Base-by-base conservation (phyloP, 2,888 invertebrate genomes). In the Drosophila seclusa region DNA sequence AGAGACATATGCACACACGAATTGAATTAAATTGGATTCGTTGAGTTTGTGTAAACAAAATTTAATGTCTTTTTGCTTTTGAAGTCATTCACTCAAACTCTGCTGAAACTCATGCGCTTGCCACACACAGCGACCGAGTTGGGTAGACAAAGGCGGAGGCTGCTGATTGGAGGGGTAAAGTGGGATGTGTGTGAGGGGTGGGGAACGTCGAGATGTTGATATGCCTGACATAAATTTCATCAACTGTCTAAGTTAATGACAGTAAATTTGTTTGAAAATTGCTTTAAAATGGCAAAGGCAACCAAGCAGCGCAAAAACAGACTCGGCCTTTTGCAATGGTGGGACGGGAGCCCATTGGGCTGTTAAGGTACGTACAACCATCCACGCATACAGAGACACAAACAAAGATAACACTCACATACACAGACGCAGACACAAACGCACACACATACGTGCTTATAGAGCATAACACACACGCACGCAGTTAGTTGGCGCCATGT, bases 241-340 rank as follows among this genome's bases (percentile, higher is more conserved):
- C 87, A 87, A 87, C 90, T 87, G 87, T 87, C 87, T 90, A 87
- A 90, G 87, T 87, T 87, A 87, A 87, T 87, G 87, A 87, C 87
- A 87, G 90, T 90, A 87, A 87, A 87, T 87, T 87, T 87, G 87
- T 89, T 87, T 87, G 89, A 87, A 87, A 87, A 89, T 87, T 90
- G 89, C 87, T 87, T 87, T 90, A 87, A 87, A 87, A 87, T 90
- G 87, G 87, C 87, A 90, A 89, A 82, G 85, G 82, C 90, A 87
- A 89, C 90, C 89, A 82, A 79, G 77, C 89, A 87, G 74, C 69
- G 73, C 89, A 84, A 89, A 76, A 84, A 84, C 89, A 82, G 73
- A 73, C 76, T 71, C 63, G 74, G 59, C 72, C 79, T 58, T 67
- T 55, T 32, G 52, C 16, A 55, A 29, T 38, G 27, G 13, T 50